Evolutionary conservation across 2,113 vertebrate species (phyloP), one percentile per base, ranked within the genome.

Genomic region (Rhodinocichla rosea): DNA sequence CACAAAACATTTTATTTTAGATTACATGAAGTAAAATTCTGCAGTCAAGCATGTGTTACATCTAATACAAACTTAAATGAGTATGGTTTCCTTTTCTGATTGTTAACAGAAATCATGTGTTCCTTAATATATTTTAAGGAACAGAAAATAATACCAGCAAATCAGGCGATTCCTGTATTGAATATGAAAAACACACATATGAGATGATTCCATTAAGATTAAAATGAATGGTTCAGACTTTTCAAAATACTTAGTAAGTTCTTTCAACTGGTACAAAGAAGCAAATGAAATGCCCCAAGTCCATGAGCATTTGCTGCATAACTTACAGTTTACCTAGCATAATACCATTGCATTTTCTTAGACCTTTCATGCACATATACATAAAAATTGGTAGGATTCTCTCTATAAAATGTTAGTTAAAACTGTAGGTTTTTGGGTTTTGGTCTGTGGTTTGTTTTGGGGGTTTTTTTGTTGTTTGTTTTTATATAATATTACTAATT

Each of bases 121-220:
- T 49, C 9, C 14, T 69, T 59, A 39, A n/a, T 26, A 68, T 55
- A 75, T 96, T 95, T 93, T 55, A 52, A 83, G 28, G 63, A 94
- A 35, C 20, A n/a, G 30, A 93, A 59, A 69, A 92, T 70, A 92
- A 89, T 67, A 75, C 32, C 76, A 94, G 23, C 4, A 89, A 78
- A 86, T 27, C 24, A 92, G 20, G 10, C n/a, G 6, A 94, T 47
- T 59, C 67, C 59, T 90, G 15, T 84, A 56, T 35, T 89, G 24
- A 49, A 28, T 45, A 67, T 80, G 35, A 89, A 92, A 62, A 83
- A 30, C 19, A 73, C 22, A 39, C 18, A 32, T 92, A 79, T 92
- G 63, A 87, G 24, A 94, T 88, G 3, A 86, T 92, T 92, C 53
- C 47, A 60, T 95, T 94, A 90, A 81, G 27, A 63, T 68, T 94